These are phyloP conservation scores for Cherax destructor DNA, from an alignment of 1,140 invertebrate genomes.

Conservation along the genomic window DNA sequence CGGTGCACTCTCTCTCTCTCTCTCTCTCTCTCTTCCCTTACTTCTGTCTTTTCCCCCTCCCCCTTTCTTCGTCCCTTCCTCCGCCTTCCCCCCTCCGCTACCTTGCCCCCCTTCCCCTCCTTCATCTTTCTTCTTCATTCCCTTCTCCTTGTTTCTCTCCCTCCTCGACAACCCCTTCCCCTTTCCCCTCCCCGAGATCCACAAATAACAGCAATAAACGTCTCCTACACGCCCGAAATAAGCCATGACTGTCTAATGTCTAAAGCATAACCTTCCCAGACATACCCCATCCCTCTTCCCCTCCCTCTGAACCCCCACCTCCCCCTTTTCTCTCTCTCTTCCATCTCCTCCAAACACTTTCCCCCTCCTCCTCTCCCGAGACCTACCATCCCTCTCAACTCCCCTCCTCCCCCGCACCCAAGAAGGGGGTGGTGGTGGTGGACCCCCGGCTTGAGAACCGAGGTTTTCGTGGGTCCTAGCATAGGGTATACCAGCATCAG, in stretches of 20 bases:
- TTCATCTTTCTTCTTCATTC: neutral
- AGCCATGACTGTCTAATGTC: no score
- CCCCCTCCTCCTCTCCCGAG: neutral
- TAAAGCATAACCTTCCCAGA: no score
- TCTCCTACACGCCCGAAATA: no score
- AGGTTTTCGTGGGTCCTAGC: no score
- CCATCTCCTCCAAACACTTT: neutral
- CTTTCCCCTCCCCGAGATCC: neutral
- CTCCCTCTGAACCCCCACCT: no score
- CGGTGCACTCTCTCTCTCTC: no score
- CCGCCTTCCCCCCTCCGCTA: neutral
- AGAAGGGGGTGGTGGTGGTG: no score
- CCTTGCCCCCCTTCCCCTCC: neutral
- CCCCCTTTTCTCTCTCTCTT: no score
- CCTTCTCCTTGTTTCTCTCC: neutral
- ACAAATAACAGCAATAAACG: no score
- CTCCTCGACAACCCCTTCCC: neutral
- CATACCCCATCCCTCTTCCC: no score
- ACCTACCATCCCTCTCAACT: neutral
- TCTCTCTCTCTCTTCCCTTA: neutral
- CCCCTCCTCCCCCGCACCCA: neutral
- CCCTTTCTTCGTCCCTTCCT: neutral
- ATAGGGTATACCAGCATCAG: no score
- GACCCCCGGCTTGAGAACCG: no score
- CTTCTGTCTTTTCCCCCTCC: neutral